phyloP scores from a whole-genome alignment of 2,888 invertebrate genomes.

The Eurois occulta region DNA sequence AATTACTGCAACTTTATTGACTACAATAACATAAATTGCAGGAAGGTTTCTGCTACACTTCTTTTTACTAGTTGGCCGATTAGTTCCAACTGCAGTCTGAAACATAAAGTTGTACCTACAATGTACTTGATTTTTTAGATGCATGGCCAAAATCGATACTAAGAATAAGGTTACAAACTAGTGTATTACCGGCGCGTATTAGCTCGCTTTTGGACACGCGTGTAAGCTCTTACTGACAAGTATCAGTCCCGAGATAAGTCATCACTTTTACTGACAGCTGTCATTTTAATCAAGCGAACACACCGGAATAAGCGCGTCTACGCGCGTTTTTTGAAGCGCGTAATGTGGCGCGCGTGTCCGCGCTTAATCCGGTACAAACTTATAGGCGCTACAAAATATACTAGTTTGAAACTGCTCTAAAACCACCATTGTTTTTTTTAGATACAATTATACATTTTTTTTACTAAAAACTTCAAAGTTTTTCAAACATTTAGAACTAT shows the following conservation, averaged over 20 bases:
- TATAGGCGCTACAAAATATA: not conserved
- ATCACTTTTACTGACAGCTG: not conserved
- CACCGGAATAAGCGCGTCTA: not conserved
- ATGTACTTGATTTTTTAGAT: not conserved
- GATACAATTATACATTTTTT: not conserved
- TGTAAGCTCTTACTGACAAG: not conserved
- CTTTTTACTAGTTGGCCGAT: not conserved
- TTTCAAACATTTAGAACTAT: too few relatives aligned
- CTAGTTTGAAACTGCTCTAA: not conserved
- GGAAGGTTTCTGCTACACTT: conserved; percentile 6
- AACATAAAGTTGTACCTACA: not conserved
- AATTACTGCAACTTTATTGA: conserved; percentile 13
- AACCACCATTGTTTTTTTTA: not conserved
- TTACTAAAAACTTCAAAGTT: too few relatives aligned
- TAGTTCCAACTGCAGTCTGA: not conserved
- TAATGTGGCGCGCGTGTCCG: not conserved
- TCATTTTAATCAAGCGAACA: not conserved
- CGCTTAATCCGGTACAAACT: not conserved
- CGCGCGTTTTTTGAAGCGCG: not conserved
- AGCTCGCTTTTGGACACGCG: not conserved
- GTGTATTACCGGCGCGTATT: not conserved
- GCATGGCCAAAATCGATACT: not conserved
- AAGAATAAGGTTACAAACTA: not conserved
- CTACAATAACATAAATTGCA: conserved; percentile 18
- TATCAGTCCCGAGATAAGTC: not conserved